Base-by-base conservation (phyloP, 2,113 vertebrate species). In the Lamprotornis superbus region DNA sequence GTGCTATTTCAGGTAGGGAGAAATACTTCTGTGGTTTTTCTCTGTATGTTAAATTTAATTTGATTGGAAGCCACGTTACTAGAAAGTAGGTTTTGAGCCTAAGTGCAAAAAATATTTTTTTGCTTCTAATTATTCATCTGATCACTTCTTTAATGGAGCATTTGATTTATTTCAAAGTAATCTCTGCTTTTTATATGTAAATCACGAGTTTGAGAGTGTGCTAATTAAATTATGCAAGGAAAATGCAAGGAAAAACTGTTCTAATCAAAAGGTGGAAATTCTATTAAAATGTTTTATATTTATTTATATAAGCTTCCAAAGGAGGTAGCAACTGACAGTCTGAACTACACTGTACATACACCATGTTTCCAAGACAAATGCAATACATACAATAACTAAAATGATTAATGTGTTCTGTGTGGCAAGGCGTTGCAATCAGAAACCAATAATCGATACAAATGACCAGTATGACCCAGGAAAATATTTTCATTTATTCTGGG, bases 151-250 rank as follows among this genome's bases (percentile, higher is more conserved):
- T 83, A 95, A 81, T 85, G 70, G 55, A 60, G 11, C 49, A 87
- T 91, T 93, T 96, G 33, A 85, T 95, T 91, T 87, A 95, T 96
- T 94, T 96, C 59, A 94, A 83, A 95, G 67, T 87, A 77, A 76
- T 49, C n/a, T 89, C 83, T 87, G 35, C 87, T 95, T 97, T 83
- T 97, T 95, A 91, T 97, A 89, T 95, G 93, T 83, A 96, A 93
- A 97, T 95, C 21, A 63, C 0, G 5, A 87, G 30, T 86, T 78
- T 94, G 83, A 91, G 57, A 73, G 39, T 74, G 21, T 87, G 78
- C 35, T 90, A 92, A 95, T 95, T 96, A 83, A 94, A 95, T 95
- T 80, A 93, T 37, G 23, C 67, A 73, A 74, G 52, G 55, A 59
- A 90, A 92, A 93, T 42, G 27, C 60, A 82, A 77, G 49, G 61